Conservation (phyloP, 2,888 invertebrate genomes). For the Trissolcus brochymenae region DNA sequence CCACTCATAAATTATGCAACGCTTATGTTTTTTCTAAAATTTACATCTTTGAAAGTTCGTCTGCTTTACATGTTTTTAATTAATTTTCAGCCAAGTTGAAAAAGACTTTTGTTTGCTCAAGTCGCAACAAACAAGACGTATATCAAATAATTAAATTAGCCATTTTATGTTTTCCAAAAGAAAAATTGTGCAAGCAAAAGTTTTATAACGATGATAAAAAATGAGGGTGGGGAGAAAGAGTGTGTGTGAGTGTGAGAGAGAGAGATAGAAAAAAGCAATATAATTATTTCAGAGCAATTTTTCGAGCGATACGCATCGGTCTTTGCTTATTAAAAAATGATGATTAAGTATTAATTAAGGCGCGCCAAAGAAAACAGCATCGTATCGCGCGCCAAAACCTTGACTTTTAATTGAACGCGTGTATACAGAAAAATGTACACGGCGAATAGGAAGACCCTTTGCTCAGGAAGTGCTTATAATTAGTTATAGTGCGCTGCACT, state of each 20-base stretch:
- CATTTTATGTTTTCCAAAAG: not conserved
- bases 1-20: conserved; percentile 50
- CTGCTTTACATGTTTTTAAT: conserved; percentile 41
- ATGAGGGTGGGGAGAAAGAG: conserved; percentile 4
- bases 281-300: conserved; percentile 47
- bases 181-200: not conserved
- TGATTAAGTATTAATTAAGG: conserved; percentile 54
- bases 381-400: conserved; percentile 54
- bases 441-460: conserved; percentile 56
- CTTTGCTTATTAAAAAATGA: conserved; percentile 52
- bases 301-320: conserved; percentile 46
- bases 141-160: conserved; percentile 31
- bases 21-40: conserved; percentile 42
- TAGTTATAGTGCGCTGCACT: conserved; percentile 76
- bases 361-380: conserved; percentile 48
- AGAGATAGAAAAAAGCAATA: conserved; percentile 8
- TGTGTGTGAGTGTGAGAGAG: conserved; percentile 15
- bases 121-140: conserved; percentile 20
- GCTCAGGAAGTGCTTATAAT: conserved; percentile 65
- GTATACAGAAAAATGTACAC: conserved; percentile 51
- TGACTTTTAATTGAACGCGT: conserved; percentile 57
- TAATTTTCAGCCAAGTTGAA: conserved; percentile 18
- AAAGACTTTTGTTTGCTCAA: conserved; percentile 18
- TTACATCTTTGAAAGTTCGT: conserved; percentile 31
- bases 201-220: not conserved